phyloP scores from a whole-genome alignment of 2,888 invertebrate species.

The Vandiemenella viatica region DNA sequence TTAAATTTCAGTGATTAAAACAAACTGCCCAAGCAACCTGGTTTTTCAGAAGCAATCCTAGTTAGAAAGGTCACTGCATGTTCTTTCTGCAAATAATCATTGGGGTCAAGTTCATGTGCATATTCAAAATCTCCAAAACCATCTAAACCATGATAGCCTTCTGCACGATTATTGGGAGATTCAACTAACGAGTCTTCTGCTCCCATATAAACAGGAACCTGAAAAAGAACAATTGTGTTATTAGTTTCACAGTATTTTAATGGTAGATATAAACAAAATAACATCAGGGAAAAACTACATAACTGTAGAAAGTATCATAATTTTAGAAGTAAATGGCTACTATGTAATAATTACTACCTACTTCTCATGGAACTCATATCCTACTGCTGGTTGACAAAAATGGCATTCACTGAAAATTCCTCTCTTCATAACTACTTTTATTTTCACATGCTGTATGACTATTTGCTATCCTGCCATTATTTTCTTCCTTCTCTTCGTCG shows the following conservation, averaged over 20 bases:
- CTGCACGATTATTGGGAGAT: conserved; percentile 3
- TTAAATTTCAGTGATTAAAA: too few species aligned
- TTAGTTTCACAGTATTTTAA: not conserved
- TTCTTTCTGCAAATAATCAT: conserved; percentile 18
- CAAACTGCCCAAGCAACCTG: too few species aligned
- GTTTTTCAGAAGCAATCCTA: conserved; percentile 17
- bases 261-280: not conserved
- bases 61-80: conserved; percentile 20
- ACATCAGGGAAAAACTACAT: not conserved
- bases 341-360: too few species aligned
- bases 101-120: conserved; percentile 12
- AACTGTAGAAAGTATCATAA: not conserved
- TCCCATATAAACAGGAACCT: conserved; percentile 21
- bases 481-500: too few species aligned
- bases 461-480: too few species aligned
- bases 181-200: conserved; percentile 15
- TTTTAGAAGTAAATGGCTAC: too few species aligned
- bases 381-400: too few species aligned
- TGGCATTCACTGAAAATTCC: too few species aligned
- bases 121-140: conserved; percentile 23
- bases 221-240: too few species aligned
- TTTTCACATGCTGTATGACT: too few species aligned
- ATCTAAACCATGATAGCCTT: conserved; percentile 25
- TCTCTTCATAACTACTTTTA: too few species aligned
- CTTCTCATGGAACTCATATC: too few species aligned